A percentile compares a stretch with the other conserved stretches of the same genome.
Evolutionary conservation across 2,797 vertebrate genomes (phyloP).

Genomic region (Hylomyscus alleni): DNA sequence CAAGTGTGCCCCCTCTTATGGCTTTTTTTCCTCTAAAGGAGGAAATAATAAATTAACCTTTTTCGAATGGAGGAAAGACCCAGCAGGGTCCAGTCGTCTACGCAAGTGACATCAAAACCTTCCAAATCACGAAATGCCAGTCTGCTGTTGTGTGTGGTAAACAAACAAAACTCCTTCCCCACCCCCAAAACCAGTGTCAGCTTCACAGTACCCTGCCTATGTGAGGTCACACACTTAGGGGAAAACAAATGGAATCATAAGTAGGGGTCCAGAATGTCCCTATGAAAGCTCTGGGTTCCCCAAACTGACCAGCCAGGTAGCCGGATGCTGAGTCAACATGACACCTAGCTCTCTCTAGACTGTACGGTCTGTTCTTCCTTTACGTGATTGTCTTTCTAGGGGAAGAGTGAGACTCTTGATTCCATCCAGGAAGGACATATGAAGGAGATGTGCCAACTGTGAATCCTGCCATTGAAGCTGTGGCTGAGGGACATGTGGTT

Average conservation of each 20-base stretch:
- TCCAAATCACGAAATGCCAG: neutral
- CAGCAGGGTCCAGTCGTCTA: neutral
- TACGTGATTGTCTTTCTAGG: neutral
- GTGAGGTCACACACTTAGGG: neutral
- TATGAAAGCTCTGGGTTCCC: neutral
- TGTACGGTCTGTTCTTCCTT: neutral
- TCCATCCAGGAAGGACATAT: neutral
- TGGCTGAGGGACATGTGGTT: neutral
- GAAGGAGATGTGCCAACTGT: neutral
- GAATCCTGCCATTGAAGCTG: neutral
- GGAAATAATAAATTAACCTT: neutral
- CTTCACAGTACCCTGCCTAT: neutral
- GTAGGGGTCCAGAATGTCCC: neutral
- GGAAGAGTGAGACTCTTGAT: neutral
- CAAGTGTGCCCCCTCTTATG: neutral
- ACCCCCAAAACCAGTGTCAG: neutral
- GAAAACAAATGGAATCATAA: neutral
- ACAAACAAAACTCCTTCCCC: too few relatives aligned
- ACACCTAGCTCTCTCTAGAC: neutral
- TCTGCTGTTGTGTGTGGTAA: neutral
- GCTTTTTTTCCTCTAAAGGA: neutral
- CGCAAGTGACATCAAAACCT: neutral
- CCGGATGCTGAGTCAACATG: neutral
- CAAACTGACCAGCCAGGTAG: neutral
- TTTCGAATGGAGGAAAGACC: neutral